Base-by-base conservation (phyloP, 2,113 vertebrate species). In the Cnemophilus loriae region DNA sequence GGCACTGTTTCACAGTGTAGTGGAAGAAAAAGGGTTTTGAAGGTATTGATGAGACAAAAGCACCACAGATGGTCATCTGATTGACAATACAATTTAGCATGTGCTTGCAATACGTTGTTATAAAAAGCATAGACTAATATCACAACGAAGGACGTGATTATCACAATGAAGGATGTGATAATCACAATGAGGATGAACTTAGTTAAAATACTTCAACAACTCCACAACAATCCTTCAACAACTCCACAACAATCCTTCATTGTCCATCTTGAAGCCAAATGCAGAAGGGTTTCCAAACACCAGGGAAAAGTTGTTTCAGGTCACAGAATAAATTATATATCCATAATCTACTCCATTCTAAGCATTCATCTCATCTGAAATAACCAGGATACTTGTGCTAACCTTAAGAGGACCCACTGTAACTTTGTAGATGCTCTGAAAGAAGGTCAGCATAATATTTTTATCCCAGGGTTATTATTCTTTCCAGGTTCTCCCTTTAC, bases 401-500 rank as follows among this genome's bases (percentile, higher is more conserved):
- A 87, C 26, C 28, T 80, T 89, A 70, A 74, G 10, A 85, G 32
- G 44, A 88, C 76, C 61, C 30, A 68, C 42, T 53, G 30, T 44
- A 86, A 68, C 68, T 89, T 94, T 84, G 52, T 52, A 81, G 59
- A 49, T 53, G 12, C 11, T 84, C 80, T 71, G 60, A 91, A 90
- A 84, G 63, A 81, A 89, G 56, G 47, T 67, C 67, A 84, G 55
- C 12, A 47, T 67, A 85, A 60, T 90, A 83, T 89, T 93, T 94
- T 94, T 91, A 79, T 85, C 49, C 52, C 18, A 41, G 44, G 32
- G 37, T 67, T 84, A 71, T 74, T 84, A 89, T 71, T 84, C 68
- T 79, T 90, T 90, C 49, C 76, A 75, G n/a, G 37, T 78, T 93
- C 60, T 93, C 73, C 17, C 35, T 84, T 86, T 68, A 89, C n/a